These are phyloP conservation scores for Limanda limanda DNA, from an alignment of 2,113 vertebrate species.

Conservation along the genomic window DNA sequence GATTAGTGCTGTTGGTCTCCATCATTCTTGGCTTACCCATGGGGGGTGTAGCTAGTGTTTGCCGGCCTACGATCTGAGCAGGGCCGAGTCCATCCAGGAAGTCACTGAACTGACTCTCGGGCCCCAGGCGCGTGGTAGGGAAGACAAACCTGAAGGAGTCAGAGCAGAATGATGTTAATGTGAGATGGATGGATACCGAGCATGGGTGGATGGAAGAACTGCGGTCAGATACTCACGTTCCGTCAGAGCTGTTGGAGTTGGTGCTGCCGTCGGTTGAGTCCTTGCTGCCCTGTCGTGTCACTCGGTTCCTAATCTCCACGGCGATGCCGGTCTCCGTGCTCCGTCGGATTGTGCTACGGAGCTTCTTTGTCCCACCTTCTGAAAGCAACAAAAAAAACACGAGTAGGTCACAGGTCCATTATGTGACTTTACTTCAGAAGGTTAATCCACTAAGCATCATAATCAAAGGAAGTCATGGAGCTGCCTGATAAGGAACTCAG, in stretches of 20 bases:
- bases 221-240: conserved; percentile 87
- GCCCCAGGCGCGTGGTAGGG: conserved; percentile 91
- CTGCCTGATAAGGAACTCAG: conserved; percentile 23
- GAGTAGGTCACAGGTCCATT: background rate
- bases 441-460: conserved; percentile 12
- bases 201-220: background rate
- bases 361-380: conserved; percentile 96
- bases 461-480: background rate
- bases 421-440: conserved; percentile 10
- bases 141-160: conserved; percentile 91
- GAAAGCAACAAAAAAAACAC: conserved; percentile 26
- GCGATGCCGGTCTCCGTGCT: conserved; percentile 99
- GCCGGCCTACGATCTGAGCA: conserved; percentile 96
- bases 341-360: conserved; percentile 94
- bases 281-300: conserved; percentile 95
- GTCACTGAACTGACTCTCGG: conserved; percentile 98
- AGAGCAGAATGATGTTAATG: background rate
- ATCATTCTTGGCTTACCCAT: conserved; percentile 88
- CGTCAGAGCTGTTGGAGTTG: conserved; percentile 98
- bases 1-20: background rate
- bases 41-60: conserved; percentile 94
- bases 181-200: background rate
- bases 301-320: conserved; percentile 95
- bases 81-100: conserved; percentile 97
- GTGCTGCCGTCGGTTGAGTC: conserved; percentile 98